Evolutionary conservation across 2,888 invertebrate genomes (phyloP), one percentile per base, ranked within the genome.

Genomic region (Iphiclides podalirius): DNA sequence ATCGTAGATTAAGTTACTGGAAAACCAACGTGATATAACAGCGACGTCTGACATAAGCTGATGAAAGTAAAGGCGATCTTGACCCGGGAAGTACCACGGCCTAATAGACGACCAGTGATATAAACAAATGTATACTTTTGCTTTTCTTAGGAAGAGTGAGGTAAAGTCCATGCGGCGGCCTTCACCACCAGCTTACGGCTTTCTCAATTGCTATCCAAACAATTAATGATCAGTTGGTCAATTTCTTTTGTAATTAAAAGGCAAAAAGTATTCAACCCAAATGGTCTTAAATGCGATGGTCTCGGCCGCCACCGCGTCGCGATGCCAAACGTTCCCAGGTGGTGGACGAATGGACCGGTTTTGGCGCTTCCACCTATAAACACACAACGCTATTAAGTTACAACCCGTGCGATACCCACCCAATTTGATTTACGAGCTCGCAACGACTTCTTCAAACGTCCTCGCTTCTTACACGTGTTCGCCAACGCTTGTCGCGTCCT

Each of bases 381-480:
- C 42, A 48, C 47, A 41, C 41, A 48, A 48, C 26, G 37, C 55
- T 53, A 52, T 57, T 52, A 55, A 55, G 54, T 54, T 52, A 55
- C 51, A 52, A 45, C n/a, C n/a, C n/a, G 46, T 34, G 40, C 45
- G 45, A 47, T 51, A 57, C 51, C 51, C 28, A 36, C 37, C 43
- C 38, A 8, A 16, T 52, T 55, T 62, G 65, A 68, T 68, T 70
- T 67, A 70, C 58, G 60, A 59, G 17, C 36, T 15, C 49, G 56
- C 61, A 60, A 58, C 59, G 57, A 53, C 52, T 58, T 64, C 23
- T 59, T 57, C 55, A 58, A 57, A 57, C 52, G 56, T 48, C 47
- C 57, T n/a, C n/a, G n/a, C n/a, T n/a, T n/a, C n/a, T 56, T 59
- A 54, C 54, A 53, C 54, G 61, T 64, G 62, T 61, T 63, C 61